A percentile compares a stretch with the other conserved stretches of the same genome.
These are phyloP conservation scores for Anhinga rufa DNA, from an alignment of 2,113 vertebrate genomes.

Conservation along the genomic window DNA sequence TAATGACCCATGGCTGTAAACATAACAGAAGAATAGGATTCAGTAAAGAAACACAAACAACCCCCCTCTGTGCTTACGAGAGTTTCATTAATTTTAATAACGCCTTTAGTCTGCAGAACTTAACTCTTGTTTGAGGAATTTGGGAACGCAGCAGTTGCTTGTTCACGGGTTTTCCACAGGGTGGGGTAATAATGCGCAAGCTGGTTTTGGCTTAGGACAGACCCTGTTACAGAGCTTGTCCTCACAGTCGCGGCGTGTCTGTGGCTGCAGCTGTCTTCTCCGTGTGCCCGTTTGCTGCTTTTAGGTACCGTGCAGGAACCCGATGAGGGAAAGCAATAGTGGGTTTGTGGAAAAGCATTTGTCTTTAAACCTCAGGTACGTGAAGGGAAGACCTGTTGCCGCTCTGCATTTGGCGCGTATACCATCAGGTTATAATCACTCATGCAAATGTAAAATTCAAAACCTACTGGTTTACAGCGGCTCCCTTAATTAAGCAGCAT, in stretches of 20 bases:
- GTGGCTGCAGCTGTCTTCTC: background rate
- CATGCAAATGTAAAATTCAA: background rate
- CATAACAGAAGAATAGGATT: background rate
- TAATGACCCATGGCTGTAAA: constrained; percentile 15
- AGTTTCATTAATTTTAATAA: background rate
- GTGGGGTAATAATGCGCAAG: background rate
- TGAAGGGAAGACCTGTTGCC: background rate
- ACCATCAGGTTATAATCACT: background rate
- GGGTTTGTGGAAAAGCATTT: background rate
- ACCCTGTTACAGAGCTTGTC: background rate
- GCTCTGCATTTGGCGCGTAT: background rate
- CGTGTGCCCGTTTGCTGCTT: background rate
- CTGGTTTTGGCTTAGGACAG: background rate
- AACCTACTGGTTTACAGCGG: background rate
- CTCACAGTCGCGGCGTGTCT: fast-evolving
- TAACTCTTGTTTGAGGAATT: background rate
- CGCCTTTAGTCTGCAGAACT: background rate
- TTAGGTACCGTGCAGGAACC: background rate
- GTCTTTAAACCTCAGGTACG: background rate
- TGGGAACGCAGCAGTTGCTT: background rate
- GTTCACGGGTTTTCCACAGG: background rate
- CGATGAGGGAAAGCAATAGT: fast-evolving
- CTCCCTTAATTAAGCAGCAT: background rate
- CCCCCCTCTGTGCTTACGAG: background rate
- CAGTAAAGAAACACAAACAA: background rate